These are phyloP conservation scores for Chloroceryle inda DNA, from an alignment of 2,797 vertebrate genomes.

Conservation along the genomic window DNA sequence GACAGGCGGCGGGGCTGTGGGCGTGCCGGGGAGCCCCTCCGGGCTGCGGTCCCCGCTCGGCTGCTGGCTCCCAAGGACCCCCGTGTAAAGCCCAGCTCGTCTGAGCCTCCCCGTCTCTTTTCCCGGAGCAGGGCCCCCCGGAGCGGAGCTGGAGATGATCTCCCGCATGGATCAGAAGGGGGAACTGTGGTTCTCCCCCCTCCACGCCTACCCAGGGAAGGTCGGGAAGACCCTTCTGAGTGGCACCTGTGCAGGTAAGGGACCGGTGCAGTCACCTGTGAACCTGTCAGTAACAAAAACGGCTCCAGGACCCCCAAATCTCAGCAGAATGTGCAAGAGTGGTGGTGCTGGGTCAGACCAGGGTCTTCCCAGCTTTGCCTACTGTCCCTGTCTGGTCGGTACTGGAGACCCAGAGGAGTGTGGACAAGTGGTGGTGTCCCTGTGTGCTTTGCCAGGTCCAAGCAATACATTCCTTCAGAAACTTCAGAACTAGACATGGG, in stretches of 20 bases:
- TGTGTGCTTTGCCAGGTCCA: not conserved
- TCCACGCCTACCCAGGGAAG: rapidly evolving
- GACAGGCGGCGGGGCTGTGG: not conserved
- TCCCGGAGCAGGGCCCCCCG: not conserved
- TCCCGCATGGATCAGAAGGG: not conserved
- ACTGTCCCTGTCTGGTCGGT: not conserved
- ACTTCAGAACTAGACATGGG: rapidly evolving
- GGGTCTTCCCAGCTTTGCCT: not conserved
- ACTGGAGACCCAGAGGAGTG: not conserved
- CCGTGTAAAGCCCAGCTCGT: not conserved
- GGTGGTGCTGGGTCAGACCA: rapidly evolving
- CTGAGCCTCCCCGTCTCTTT: not conserved
- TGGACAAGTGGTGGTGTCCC: not conserved
- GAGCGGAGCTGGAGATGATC: not conserved
- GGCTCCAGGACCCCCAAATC: not conserved
- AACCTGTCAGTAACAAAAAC: rapidly evolving
- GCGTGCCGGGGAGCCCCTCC: not conserved
- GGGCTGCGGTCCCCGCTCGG: not conserved
- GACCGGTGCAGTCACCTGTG: too few species aligned
- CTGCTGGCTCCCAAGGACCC: too few species aligned
- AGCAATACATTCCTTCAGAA: not conserved
- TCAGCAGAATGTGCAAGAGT: rapidly evolving
- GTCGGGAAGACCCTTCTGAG: not conserved
- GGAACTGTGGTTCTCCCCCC: not conserved
- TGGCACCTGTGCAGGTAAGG: not conserved